Base-by-base conservation (phyloP, 2,113 vertebrate genomes). In the Amia ocellicauda region DNA sequence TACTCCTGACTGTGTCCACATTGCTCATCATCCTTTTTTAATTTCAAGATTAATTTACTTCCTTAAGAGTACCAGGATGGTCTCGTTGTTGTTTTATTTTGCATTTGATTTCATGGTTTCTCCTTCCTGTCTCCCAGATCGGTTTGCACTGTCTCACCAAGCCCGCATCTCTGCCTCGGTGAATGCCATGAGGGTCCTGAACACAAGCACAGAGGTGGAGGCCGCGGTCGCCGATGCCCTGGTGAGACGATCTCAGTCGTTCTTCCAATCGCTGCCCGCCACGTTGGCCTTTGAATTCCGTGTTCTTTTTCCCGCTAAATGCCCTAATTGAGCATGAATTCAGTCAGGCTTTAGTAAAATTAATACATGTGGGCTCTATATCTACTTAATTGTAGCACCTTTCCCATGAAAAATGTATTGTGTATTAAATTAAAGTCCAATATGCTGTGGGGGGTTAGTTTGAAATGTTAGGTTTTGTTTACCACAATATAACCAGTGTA, bases 121-220 rank as follows among this genome's bases (percentile, higher is more conserved):
- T 47, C 1, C 20, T 82, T 79, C 63, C 83, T 78, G 75, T 78
- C 74, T 74, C 78, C 53, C 77, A 98, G 96, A 98, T 78, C 96
- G 96, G n/a, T 98, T 94, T 73, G 93, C 96, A 52, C 85, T 99
- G 54, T 86, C 94, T 43, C 96, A 97, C 77, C 91, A 95, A 77
- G 93, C 94, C 59, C 90, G 95, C 64, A 91, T 96, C 72, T 96
- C 95, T 64, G 93, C 94, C 2, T 95, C 95, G 1, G 89, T 96
- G 69, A 97, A 93, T 55, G 93, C 96, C 70, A 95, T 99, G 96
- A 79, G 94, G 70, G 94, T 97, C 43, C 83, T 99, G 36, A 98
- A 95, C 82, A 97, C 95, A 0, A 97, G 96, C 70, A 97, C 97
- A 0, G 97, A 99, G 69, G 91, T 99, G 69, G 97, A 99, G 73